Percentiles rank a stretch among this genome's conserved stretches.
These are phyloP conservation scores for Aramus guarauna DNA, from an alignment of 2,113 vertebrate species.

Conservation along the genomic window DNA sequence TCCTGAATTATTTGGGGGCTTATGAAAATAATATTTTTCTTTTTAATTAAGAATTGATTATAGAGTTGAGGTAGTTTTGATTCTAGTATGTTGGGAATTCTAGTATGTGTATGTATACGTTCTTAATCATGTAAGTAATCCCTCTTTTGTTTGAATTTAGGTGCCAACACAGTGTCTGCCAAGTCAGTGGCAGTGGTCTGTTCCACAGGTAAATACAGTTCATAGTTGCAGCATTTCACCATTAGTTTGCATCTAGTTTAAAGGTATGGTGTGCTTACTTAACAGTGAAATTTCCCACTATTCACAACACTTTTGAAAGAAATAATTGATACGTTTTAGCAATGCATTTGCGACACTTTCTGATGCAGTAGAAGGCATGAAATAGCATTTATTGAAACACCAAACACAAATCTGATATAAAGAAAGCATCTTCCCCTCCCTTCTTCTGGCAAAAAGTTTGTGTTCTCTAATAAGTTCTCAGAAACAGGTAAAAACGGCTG, in stretches of 20 bases:
- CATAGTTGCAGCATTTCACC: neutral
- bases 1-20: neutral
- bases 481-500: neutral
- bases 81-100: neutral
- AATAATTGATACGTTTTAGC: neutral
- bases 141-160: slow-evolving; percentile 40
- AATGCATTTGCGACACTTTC: neutral
- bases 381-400: neutral
- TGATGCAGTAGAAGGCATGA: neutral
- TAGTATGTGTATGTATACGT: neutral
- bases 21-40: neutral
- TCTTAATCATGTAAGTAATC: neutral
- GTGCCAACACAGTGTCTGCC: slow-evolving; percentile 72
- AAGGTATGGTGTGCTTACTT: neutral
- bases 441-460: neutral
- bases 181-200: slow-evolving; percentile 77
- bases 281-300: neutral
- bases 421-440: neutral
- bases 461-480: neutral
- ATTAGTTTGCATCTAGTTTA: neutral
- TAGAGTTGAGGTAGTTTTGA: neutral
- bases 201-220: slow-evolving; percentile 73
- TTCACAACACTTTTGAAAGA: neutral
- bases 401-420: neutral
- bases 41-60: neutral